Percentiles rank a stretch among this genome's conserved stretches.
These are phyloP conservation scores for Cyrtodaria siliqua DNA, from an alignment of 2,888 invertebrate genomes.

Conservation along the genomic window DNA sequence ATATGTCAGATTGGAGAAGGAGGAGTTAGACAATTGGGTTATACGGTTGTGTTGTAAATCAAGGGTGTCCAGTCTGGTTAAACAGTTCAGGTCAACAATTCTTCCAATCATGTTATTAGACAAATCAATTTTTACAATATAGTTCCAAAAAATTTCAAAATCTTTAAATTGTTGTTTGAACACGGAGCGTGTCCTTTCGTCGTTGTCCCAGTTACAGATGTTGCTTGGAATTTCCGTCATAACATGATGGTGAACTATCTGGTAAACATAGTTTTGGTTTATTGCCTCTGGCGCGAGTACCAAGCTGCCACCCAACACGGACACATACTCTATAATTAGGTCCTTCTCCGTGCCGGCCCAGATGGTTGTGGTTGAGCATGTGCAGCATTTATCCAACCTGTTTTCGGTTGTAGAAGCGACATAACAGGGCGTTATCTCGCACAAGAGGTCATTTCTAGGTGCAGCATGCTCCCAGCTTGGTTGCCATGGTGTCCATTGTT, in stretches of 20 bases:
- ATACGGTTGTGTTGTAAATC: slow-evolving; percentile 23
- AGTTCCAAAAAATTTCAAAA: slow-evolving; percentile 4
- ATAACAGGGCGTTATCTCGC: not conserved
- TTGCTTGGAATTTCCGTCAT: slow-evolving; percentile 49
- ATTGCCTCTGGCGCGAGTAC: not conserved
- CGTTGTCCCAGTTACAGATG: slow-evolving; percentile 46
- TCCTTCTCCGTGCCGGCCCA: slow-evolving; percentile 17
- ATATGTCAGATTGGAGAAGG: slow-evolving; percentile 27
- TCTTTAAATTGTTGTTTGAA: not conserved
- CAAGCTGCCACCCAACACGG: slow-evolving; percentile 22
- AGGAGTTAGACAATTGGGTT: slow-evolving; percentile 25
- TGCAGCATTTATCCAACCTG: slow-evolving; percentile 28
- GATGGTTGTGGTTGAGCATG: slow-evolving; percentile 8
- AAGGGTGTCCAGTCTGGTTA: slow-evolving; percentile 23
- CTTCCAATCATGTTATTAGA: slow-evolving; percentile 28
- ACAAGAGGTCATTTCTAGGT: slow-evolving; percentile 8
- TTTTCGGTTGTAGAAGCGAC: not conserved
- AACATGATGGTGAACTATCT: slow-evolving; percentile 8
- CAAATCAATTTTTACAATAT: slow-evolving; percentile 30
- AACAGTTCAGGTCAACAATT: slow-evolving; percentile 33
- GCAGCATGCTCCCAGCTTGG: slow-evolving; percentile 12
- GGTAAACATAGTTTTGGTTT: slow-evolving; percentile 6
- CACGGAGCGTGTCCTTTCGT: not conserved
- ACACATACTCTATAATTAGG: slow-evolving; percentile 28
- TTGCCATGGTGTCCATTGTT: slow-evolving; percentile 17